Conservation (phyloP, 2,888 invertebrate genomes). For the Cryptocephalus primarius region DNA sequence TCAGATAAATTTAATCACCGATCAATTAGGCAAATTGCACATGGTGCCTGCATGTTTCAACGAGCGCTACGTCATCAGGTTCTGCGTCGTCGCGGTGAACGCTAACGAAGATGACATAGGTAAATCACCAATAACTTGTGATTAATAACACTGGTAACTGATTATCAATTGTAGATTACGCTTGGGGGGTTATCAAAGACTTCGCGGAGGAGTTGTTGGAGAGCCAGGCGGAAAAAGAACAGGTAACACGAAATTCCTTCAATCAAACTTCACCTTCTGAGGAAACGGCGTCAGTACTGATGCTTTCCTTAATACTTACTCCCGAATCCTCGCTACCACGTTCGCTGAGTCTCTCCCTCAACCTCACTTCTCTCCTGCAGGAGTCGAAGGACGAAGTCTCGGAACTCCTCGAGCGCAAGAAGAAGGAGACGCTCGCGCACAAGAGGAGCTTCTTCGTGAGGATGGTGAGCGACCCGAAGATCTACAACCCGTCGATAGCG, state of each 20-base stretch:
- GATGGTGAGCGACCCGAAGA: constrained; percentile 95
- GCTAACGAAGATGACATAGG: constrained; percentile 76
- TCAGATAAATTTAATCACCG: too few species aligned
- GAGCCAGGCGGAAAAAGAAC: constrained; percentile 48
- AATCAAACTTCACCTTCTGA: too few species aligned
- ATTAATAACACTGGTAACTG: neutral
- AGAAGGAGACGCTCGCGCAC: constrained; percentile 72
- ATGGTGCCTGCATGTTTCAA: constrained; percentile 93
- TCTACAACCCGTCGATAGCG: constrained; percentile 86
- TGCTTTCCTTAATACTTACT: too few species aligned
- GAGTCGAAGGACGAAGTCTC: constrained; percentile 60
- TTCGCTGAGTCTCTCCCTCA: too few species aligned
- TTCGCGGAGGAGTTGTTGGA: constrained; percentile 72
- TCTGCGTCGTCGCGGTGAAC: constrained; percentile 87
- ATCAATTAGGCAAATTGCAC: constrained; percentile 54
- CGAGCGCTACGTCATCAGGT: constrained; percentile 84
- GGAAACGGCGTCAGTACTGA: neutral
- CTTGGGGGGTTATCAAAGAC: constrained; percentile 76
- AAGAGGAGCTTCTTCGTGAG: constrained; percentile 94
- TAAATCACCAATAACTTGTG: constrained; percentile 25
- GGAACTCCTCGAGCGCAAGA: constrained; percentile 61
- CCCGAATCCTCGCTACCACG: too few species aligned
- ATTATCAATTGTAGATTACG: constrained; percentile 48
- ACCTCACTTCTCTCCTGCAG: constrained; percentile 25
- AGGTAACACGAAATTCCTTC: constrained; percentile 31